Percentiles rank a stretch among this genome's conserved stretches.
These are phyloP conservation scores for Apodemia duryi DNA, from an alignment of 2,888 invertebrate genomes.

Conservation along the genomic window DNA sequence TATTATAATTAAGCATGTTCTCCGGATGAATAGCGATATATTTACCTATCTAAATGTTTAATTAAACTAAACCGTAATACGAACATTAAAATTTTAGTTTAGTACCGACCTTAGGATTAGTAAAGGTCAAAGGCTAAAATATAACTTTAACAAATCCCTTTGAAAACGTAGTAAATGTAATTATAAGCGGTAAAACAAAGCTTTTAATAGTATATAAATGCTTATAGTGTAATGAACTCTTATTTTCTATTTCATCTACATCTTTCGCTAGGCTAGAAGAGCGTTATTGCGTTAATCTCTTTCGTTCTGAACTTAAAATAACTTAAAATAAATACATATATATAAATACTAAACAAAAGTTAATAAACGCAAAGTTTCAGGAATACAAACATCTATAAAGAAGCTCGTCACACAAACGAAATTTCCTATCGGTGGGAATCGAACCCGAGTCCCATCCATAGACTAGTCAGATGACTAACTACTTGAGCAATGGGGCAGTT, in stretches of 20 bases:
- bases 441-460: no score
- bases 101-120: constrained; percentile 13
- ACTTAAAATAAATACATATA: no score
- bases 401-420: no score
- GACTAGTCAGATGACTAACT: no score
- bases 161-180: constrained; percentile 5
- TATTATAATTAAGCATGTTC: neutral
- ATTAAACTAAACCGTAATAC: constrained; percentile 11
- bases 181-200: neutral
- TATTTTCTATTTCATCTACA: neutral
- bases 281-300: no score
- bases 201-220: neutral
- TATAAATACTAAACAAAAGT: no score
- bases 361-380: no score
- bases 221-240: neutral
- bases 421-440: no score
- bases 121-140: constrained; percentile 9
- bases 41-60: constrained; percentile 8
- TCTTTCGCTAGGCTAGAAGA: no score
- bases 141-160: constrained; percentile 10
- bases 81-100: constrained; percentile 14
- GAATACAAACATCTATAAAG: no score
- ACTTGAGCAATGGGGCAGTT: no score
- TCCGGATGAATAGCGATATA: constrained; percentile 18
- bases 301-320: no score